A percentile compares a stretch with the other conserved stretches of the same genome.
Conservation (phyloP, 2,797 vertebrate species). For the Masticophis lateralis region DNA sequence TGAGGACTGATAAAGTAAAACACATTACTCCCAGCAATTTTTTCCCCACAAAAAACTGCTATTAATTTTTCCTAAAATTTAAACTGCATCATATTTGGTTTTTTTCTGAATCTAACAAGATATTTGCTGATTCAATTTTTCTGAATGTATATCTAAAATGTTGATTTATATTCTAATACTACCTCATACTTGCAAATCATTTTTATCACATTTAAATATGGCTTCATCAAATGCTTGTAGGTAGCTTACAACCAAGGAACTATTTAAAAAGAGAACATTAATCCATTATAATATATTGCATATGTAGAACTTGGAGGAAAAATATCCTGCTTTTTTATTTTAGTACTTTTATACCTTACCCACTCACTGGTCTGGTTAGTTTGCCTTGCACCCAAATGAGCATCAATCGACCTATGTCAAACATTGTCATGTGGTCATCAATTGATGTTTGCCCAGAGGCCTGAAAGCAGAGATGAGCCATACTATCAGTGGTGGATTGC, state of each 20-base stretch:
- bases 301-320: neutral
- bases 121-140: neutral
- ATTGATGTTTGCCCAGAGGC: neutral
- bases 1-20: slow-evolving; percentile 51
- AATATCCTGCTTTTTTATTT: neutral
- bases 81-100: neutral
- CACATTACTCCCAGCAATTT: slow-evolving; percentile 54
- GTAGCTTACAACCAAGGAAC: neutral
- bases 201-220: neutral
- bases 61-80: neutral
- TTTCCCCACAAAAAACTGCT: slow-evolving; percentile 32
- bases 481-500: neutral
- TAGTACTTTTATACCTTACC: neutral
- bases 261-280: neutral
- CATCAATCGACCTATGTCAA: neutral
- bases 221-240: neutral
- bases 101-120: neutral
- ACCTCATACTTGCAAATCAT: neutral
- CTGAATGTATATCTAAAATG: neutral
- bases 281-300: neutral
- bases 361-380: neutral
- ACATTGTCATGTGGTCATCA: neutral
- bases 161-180: neutral
- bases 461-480: neutral
- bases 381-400: neutral